phyloP scores from a whole-genome alignment of 2,113 vertebrate species.

The Apaloderma vittatum region DNA sequence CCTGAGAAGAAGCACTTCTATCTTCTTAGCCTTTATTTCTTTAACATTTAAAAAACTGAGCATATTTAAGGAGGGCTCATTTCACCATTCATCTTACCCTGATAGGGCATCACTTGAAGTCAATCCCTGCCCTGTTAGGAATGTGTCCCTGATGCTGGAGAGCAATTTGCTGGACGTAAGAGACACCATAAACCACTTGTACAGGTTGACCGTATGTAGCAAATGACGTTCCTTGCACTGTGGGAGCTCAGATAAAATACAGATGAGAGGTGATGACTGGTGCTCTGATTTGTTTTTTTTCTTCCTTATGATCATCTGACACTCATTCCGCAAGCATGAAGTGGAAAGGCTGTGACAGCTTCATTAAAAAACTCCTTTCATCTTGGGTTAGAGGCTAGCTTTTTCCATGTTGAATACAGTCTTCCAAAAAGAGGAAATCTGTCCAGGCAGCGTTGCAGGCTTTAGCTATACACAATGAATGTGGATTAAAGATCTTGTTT shows the following conservation, averaged over 20 bases:
- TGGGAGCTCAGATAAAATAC: neutral
- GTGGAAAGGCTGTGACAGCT: neutral
- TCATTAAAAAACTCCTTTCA: neutral
- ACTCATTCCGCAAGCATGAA: neutral
- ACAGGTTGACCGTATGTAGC: neutral
- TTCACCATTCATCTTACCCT: neutral
- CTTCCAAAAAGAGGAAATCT: neutral
- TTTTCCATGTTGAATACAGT: neutral
- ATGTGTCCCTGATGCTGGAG: neutral
- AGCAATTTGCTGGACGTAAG: neutral
- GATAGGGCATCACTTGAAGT: neutral
- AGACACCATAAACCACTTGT: neutral
- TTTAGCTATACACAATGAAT: neutral
- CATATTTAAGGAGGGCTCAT: neutral
- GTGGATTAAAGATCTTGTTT: neutral
- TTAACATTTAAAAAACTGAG: neutral
- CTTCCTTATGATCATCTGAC: neutral
- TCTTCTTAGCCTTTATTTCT: neutral
- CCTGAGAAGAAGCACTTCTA: neutral
- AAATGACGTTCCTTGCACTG: neutral
- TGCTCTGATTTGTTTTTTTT: neutral
- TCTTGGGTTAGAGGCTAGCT: neutral
- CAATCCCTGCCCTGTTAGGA: neutral
- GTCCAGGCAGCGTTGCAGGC: neutral
- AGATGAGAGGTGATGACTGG: neutral